Evolutionary conservation across 2,888 invertebrate species (phyloP), one percentile per base, ranked within the genome.

Genomic region (Tachina lurida): DNA sequence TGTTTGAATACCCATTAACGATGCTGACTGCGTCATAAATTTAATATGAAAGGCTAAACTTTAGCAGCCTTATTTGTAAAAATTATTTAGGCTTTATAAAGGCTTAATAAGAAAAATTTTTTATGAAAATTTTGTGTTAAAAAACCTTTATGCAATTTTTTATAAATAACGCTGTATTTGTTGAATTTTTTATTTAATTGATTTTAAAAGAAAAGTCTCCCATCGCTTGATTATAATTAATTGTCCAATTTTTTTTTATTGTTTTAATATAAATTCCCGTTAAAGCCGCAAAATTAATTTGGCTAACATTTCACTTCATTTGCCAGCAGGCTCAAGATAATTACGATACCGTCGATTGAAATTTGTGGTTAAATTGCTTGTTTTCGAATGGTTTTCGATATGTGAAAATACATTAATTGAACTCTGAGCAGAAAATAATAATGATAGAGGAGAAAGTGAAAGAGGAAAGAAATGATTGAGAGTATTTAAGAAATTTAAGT

Each of bases 291-390:
- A 19, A 39, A 73, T 41, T 39, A 39, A 62, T 73, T 17, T 47
- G 58, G 39, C 12, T 47, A 60, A 60, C 47, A 13, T 73, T n/a
- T 73, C 39, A 58, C 47, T 47, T 73, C 22, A n/a, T 45, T 56
- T 15, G 3, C 8, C 31, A 31, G 7, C 43, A 54, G 10, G 43
- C 45, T 56, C 22, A 43, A 43, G 13, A 15, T 43, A 43, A 15
- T 43, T 45, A 19, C n/a, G 43, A 10, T 54, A 8, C 8, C 45
- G 10, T 65, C 15, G 9, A 54, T 41, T 41, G 31, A 17, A 52
- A 52, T 10, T 31, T 17, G 52, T 68, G 39, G 15, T 39, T n/a
- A 12, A 49, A 67, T 31, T 39, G 31, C 22, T 17, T 49, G 39
- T 49, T 31, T 8, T 67, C 7, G 13, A 68, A 12, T 8, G 31